Percentiles rank a stretch among this genome's conserved stretches.
Conservation (phyloP, 2,797 vertebrate genomes). For the Notolabrus celidotus region DNA sequence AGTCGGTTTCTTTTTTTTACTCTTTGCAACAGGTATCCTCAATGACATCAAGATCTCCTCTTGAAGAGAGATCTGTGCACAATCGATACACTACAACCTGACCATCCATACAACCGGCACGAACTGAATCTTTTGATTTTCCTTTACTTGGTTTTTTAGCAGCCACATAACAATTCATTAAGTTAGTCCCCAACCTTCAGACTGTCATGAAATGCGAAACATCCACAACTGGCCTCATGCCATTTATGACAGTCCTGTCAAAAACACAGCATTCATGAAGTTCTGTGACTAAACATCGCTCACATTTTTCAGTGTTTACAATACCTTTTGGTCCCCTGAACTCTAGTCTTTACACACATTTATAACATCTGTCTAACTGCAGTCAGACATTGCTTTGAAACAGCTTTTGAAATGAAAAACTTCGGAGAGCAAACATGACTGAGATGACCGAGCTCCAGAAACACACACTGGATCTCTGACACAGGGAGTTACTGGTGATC, state of each 20-base stretch:
- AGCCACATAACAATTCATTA: too few species aligned
- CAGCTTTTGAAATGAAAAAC: background rate
- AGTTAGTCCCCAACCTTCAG: background rate
- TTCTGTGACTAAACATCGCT: background rate
- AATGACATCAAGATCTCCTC: background rate
- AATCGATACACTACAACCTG: background rate
- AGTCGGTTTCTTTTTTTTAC: background rate
- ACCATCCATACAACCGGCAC: background rate
- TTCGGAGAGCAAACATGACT: background rate
- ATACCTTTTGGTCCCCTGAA: background rate
- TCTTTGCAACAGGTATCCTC: background rate
- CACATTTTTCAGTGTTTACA: background rate
- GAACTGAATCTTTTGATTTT: background rate
- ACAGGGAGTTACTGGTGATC: too few species aligned
- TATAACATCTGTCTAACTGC: too few species aligned
- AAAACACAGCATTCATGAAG: background rate
- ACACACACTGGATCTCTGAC: background rate
- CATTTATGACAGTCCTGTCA: background rate
- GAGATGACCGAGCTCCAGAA: background rate
- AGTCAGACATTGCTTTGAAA: background rate
- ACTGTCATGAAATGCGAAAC: background rate
- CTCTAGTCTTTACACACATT: background rate
- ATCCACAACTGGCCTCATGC: background rate
- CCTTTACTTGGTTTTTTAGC: background rate
- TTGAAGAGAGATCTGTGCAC: background rate